Percentiles rank a stretch among this genome's conserved stretches.
phyloP scores from a whole-genome alignment of 2,797 vertebrate species.

The Sardinella longiceps region DNA sequence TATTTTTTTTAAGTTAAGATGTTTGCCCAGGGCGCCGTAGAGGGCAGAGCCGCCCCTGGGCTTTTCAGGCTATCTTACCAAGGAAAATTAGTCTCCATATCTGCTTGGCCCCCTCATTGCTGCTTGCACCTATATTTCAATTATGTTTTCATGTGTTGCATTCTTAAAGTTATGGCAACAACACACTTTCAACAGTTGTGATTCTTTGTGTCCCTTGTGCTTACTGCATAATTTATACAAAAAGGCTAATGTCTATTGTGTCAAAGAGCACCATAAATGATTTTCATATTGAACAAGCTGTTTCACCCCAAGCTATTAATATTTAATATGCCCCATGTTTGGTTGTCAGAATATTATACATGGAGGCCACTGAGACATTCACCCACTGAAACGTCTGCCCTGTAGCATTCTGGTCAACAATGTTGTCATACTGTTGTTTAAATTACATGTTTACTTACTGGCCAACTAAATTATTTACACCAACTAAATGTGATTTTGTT shows the following conservation, averaged over 20 bases:
- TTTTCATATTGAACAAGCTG: background rate
- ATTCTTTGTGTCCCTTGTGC: background rate
- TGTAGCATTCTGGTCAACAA: constrained; percentile 34
- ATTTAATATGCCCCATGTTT: background rate
- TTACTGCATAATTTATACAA: constrained; percentile 16
- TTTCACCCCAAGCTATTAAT: background rate
- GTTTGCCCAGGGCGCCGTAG: too few relatives aligned
- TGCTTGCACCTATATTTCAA: too few relatives aligned
- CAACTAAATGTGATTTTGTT: constrained; percentile 46
- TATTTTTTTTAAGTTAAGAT: too few relatives aligned
- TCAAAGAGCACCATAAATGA: constrained; percentile 5
- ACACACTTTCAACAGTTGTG: background rate
- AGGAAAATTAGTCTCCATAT: too few relatives aligned
- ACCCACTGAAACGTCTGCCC: constrained; percentile 41
- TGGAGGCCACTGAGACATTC: constrained; percentile 33
- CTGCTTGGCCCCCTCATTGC: too few relatives aligned
- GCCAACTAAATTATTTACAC: constrained; percentile 47
- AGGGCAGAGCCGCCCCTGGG: too few relatives aligned
- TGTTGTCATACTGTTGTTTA: constrained; percentile 36
- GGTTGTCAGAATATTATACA: constrained; percentile 25
- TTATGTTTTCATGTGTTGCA: background rate
- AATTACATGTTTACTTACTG: constrained; percentile 50
- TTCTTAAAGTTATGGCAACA: background rate
- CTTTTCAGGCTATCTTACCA: too few relatives aligned
- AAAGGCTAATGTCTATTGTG: background rate